phyloP scores from a whole-genome alignment of 2,797 vertebrate species.

The Salarias fasciatus region DNA sequence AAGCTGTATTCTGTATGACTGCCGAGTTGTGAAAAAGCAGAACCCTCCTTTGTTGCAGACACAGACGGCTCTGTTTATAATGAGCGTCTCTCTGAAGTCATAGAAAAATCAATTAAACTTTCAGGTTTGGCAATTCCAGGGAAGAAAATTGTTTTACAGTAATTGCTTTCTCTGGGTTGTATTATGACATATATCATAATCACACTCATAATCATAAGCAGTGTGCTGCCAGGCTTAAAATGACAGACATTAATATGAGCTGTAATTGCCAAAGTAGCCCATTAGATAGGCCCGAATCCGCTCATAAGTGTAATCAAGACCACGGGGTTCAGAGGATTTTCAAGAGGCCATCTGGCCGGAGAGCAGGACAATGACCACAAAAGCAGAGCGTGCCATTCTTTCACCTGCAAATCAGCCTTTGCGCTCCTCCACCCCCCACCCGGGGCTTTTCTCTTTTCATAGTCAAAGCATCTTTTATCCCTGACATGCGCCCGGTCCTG shows the following conservation, averaged over 20 bases:
- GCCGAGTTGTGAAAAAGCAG: conserved; percentile 16
- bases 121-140: conserved; percentile 30
- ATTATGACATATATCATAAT: conserved; percentile 41
- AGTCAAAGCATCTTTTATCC: conserved; percentile 48
- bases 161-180: conserved; percentile 45
- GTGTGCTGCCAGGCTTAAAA: conserved; percentile 50
- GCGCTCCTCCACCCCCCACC: conserved; percentile 70
- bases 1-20: conserved; percentile 16
- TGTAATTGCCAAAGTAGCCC: conserved; percentile 57
- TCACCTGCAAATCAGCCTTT: conserved; percentile 96
- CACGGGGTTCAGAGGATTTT: conserved; percentile 59
- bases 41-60: conserved; percentile 1
- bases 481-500: conserved; percentile 41
- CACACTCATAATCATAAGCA: conserved; percentile 17
- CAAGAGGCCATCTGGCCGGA: conserved; percentile 91
- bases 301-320: conserved; percentile 26
- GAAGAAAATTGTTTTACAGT: conserved; percentile 28
- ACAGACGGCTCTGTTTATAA: conserved; percentile 29
- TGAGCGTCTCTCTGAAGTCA: conserved; percentile 24
- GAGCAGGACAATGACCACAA: conserved; percentile 86
- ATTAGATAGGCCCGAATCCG: conserved; percentile 47
- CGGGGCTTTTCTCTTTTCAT: conserved; percentile 52
- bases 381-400: conserved; percentile 92
- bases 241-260: conserved; percentile 51
- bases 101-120: conserved; percentile 32